phyloP scores from a whole-genome alignment of 92 coral and sea anemone species.

The Palythoa heliodiscus region DNA sequence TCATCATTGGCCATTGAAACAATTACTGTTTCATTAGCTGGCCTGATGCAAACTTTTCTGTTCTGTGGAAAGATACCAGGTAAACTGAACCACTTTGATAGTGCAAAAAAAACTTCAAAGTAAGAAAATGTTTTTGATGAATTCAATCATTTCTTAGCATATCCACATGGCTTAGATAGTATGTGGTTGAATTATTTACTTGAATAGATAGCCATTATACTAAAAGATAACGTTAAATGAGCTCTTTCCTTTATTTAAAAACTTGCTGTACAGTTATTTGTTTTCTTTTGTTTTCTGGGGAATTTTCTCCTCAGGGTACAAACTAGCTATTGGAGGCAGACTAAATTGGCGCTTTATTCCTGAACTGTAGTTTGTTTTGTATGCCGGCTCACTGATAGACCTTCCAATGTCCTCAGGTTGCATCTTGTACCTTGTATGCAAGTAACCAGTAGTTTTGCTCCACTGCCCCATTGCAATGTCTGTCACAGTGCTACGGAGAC shows the following conservation, averaged over 20 bases:
- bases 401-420: conserved; percentile 28
- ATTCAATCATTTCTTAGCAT: too few species aligned
- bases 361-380: conserved; percentile 14
- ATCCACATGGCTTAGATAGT: background rate
- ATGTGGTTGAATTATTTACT: background rate
- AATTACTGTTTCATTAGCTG: too few species aligned
- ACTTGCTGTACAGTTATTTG: background rate
- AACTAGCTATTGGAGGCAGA: conserved; percentile 90
- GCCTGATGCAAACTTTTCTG: too few species aligned
- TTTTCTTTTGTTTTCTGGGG: background rate
- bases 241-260: background rate
- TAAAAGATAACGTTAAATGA: background rate
- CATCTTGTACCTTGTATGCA: conserved; percentile 5
- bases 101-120: too few species aligned
- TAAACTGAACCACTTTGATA: too few species aligned
- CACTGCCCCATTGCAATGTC: conserved; percentile 43
- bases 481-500: conserved; percentile 10
- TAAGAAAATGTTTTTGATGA: too few species aligned
- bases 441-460: conserved; percentile 2
- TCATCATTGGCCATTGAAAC: too few species aligned
- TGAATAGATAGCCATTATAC: background rate
- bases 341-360: conserved; percentile 47
- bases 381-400: conserved; percentile 65
- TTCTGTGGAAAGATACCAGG: too few species aligned
- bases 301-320: conserved; percentile 72